phyloP scores from a whole-genome alignment of 2,888 invertebrate species.

The Melitaea athalia region DNA sequence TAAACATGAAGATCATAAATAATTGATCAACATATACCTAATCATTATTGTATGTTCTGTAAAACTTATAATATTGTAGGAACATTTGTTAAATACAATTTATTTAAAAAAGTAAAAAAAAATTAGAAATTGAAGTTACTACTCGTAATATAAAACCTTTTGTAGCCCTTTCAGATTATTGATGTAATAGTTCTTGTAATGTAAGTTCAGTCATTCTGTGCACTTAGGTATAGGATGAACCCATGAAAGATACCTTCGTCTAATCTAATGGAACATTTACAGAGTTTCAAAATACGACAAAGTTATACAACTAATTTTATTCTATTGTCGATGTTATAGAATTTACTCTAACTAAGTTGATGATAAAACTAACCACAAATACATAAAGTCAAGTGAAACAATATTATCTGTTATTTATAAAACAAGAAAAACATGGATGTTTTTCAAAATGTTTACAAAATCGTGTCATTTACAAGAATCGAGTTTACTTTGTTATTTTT shows the following conservation, averaged over 20 bases:
- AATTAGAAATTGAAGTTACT: too few species aligned
- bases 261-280: too few species aligned
- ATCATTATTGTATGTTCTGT: neutral
- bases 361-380: neutral
- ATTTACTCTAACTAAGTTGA: neutral
- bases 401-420: neutral
- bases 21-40: constrained; percentile 19
- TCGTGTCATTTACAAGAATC: too few species aligned
- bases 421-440: neutral
- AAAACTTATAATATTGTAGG: neutral
- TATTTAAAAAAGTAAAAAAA: neutral
- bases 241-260: too few species aligned
- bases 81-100: neutral
- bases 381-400: neutral
- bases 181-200: too few species aligned
- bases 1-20: constrained; percentile 24
- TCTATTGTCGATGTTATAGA: neutral
- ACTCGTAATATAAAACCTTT: neutral
- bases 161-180: neutral
- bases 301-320: neutral
- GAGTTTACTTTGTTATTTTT: too few species aligned
- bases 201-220: too few species aligned
- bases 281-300: too few species aligned
- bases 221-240: too few species aligned
- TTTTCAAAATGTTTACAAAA: too few species aligned